Base-by-base conservation (phyloP, 2,113 vertebrate species). In the Mixornis gularis region DNA sequence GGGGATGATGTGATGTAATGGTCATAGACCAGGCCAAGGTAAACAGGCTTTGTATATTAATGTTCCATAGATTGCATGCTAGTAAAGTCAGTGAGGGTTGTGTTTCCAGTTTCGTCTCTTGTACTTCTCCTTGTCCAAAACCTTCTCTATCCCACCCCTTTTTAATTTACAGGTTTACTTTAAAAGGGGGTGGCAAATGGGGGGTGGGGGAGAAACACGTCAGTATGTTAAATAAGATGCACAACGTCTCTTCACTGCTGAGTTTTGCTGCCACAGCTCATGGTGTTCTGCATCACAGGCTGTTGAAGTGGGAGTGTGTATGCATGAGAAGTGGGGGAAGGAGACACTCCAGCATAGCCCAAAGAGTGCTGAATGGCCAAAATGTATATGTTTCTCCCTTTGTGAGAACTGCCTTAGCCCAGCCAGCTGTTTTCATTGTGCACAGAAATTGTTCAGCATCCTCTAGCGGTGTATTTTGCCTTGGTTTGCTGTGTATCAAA, bases 51-150 rank as follows among this genome's bases (percentile, higher is more conserved):
- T 97, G 93, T 97, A 94, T 96, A 96, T 83, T 97, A 96, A 82
- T 96, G 96, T 96, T 96, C 93, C 90, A 90, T 96, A 97, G 97
- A 85, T 92, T 98, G 98, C 98, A 98, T 97, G 97, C 96, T 95
- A 87, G 94, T 97, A 79, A 97, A 96, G 92, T 97, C 92, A 87
- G 90, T 97, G 95, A 96, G 93, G 95, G 79, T 85, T 95, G 60
- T 94, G 94, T 95, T 96, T 96, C 88, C 85, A 86, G 56, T 93
- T 96, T 93, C 95, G 85, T 95, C 80, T 68, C 56, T 89, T 72
- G 74, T 97, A 92, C 66, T 87, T 84, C 87, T 90, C 17, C 72
- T 82, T 79, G 55, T 72, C 27, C 44, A 51, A 64, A 85, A 63
- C 46, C 51, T 20, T 20, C 40, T 59, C 34, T 63, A 38, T 17